These are phyloP conservation scores for Microcebus lehilahytsara DNA, from an alignment of 2,113 vertebrate species.

Conservation along the genomic window DNA sequence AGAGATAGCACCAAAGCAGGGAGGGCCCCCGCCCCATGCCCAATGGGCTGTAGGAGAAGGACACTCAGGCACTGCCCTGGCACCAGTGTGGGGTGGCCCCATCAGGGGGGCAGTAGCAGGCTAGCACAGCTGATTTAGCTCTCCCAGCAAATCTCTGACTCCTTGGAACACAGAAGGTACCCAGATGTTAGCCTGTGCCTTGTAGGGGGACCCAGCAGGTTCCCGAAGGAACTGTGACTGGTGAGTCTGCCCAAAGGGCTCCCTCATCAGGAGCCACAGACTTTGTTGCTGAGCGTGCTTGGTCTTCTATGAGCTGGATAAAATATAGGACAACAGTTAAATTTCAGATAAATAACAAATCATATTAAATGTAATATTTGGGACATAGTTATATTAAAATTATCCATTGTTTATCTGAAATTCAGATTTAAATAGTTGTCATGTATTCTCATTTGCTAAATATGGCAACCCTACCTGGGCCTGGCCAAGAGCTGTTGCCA, in stretches of 20 bases:
- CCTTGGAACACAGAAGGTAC: background rate
- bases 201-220: background rate
- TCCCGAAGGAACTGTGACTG: background rate
- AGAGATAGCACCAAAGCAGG: background rate
- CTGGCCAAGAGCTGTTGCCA: background rate
- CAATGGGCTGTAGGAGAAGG: too few relatives aligned
- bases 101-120: background rate
- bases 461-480: background rate
- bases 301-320: background rate
- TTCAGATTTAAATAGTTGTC: background rate
- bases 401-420: slow-evolving; percentile 1
- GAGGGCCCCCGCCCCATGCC: background rate
- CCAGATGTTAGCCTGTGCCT: background rate
- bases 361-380: background rate
- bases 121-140: background rate
- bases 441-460: background rate
- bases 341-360: slow-evolving; percentile 8
- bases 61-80: background rate
- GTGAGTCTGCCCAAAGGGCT: background rate
- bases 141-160: background rate
- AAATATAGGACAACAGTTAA: background rate
- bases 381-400: background rate
- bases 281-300: background rate
- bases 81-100: rapidly evolving
- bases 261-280: background rate